These are phyloP conservation scores for Hiodon tergisus DNA, from an alignment of 2,113 vertebrate species.

Conservation along the genomic window DNA sequence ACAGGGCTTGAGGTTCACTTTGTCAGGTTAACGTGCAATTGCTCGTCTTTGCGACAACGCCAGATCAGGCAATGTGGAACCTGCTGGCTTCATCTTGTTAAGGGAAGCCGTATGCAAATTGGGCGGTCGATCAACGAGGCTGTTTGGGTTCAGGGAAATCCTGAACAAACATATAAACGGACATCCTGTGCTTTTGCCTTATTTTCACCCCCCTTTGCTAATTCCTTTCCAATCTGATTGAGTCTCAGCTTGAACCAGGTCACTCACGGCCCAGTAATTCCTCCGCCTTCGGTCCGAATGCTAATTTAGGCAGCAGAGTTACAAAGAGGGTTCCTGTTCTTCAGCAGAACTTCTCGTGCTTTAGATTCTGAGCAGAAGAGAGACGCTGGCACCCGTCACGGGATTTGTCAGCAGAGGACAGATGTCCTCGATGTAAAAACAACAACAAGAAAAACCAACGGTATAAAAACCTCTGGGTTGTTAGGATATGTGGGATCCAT, in stretches of 20 bases:
- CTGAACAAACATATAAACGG: neutral
- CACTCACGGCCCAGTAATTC: conserved; percentile 31
- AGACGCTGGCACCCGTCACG: neutral
- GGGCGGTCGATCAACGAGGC: too few species aligned
- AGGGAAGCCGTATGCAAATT: too few species aligned
- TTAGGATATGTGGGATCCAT: too few species aligned
- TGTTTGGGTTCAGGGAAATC: conserved; percentile 20
- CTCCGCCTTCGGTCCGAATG: conserved; percentile 25
- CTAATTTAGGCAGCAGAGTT: conserved; percentile 25
- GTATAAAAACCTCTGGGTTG: too few species aligned
- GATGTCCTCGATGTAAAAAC: neutral
- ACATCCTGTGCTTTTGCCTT: conserved; percentile 9
- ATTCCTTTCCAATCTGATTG: conserved; percentile 27
- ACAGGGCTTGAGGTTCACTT: too few species aligned
- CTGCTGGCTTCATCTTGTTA: too few species aligned
- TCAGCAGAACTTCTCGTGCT: conserved; percentile 8
- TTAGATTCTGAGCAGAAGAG: conserved; percentile 1
- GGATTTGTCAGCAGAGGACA: conserved; percentile 5
- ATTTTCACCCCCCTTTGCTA: conserved; percentile 16
- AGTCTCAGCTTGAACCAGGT: conserved; percentile 23
- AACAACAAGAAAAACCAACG: neutral
- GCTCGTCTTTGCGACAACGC: too few species aligned
- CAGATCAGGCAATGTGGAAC: too few species aligned
- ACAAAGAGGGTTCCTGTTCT: conserved; percentile 16
- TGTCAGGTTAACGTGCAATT: too few species aligned